Conservation (phyloP, 2,113 vertebrate species). For the Plecturocebus donacophilus region DNA sequence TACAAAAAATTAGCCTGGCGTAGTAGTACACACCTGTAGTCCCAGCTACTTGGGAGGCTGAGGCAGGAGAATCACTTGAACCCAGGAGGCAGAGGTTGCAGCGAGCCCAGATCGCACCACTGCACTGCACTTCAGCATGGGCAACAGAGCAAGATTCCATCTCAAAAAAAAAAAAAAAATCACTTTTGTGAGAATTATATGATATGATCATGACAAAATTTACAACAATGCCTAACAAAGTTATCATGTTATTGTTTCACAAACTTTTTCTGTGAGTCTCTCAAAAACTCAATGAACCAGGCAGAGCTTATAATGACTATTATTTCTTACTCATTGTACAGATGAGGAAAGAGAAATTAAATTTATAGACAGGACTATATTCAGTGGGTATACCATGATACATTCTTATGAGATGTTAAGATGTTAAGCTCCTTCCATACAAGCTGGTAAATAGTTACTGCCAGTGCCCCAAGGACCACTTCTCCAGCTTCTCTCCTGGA, state of each 20-base stretch:
- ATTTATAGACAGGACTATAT: neutral
- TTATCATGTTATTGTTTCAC: neutral
- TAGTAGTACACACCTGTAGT: no score
- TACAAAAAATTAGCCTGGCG: no score
- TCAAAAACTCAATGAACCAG: neutral
- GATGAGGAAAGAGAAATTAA: constrained; percentile 30
- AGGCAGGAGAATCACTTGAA: no score
- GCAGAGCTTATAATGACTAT: neutral
- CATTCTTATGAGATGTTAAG: neutral
- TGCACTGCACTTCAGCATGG: no score
- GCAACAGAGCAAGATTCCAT: no score
- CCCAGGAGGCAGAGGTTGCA: no score
- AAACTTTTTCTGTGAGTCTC: neutral
- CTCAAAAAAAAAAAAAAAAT: neutral
- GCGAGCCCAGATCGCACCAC: no score
- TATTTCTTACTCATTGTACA: neutral
- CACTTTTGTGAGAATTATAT: neutral
- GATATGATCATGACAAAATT: neutral
- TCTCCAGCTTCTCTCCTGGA: neutral
- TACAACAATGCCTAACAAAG: neutral
- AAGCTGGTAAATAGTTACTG: neutral
- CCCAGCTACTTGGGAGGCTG: no score
- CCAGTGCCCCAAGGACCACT: neutral
- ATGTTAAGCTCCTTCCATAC: neutral
- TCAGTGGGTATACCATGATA: neutral